Conservation (phyloP, 2,888 invertebrate genomes). For the Norana najaformis region DNA sequence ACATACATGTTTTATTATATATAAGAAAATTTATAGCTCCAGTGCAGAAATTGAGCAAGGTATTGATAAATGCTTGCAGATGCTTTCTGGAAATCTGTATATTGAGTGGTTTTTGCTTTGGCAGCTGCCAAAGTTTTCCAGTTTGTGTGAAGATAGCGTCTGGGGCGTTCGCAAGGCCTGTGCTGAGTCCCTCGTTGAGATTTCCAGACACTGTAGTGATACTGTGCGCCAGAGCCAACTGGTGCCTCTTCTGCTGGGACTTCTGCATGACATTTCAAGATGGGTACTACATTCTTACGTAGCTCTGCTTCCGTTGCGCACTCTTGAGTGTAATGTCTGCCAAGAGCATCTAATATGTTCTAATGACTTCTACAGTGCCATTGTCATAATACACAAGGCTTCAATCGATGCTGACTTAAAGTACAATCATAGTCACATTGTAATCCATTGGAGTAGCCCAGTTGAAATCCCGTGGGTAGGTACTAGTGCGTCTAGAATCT, state of each 20-base stretch:
- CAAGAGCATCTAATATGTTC: not conserved
- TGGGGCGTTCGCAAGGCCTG: conserved; percentile 35
- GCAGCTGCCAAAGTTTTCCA: conserved; percentile 28
- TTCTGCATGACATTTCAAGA: conserved; percentile 17
- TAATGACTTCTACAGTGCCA: not conserved
- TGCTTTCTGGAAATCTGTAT: not conserved
- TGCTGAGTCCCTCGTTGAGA: conserved; percentile 28
- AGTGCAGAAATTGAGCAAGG: not conserved
- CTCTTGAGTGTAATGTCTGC: not conserved
- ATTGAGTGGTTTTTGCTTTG: not conserved
- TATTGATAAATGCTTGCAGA: not conserved
- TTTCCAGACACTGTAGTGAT: conserved; percentile 27
- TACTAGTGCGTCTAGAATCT: not conserved
- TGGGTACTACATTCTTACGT: not conserved
- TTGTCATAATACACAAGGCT: not conserved
- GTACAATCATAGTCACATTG: not conserved
- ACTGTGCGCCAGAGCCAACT: conserved; percentile 14
- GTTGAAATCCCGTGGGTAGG: not conserved
- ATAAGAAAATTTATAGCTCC: not conserved
- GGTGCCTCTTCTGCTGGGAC: conserved; percentile 18
- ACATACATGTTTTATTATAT: not conserved
- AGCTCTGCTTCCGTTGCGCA: not conserved
- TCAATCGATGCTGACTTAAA: no score
- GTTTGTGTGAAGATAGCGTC: conserved; percentile 34
- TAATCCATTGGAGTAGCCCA: not conserved